phyloP scores from a whole-genome alignment of 2,113 vertebrate genomes.

The Antechinus stuartii region DNA sequence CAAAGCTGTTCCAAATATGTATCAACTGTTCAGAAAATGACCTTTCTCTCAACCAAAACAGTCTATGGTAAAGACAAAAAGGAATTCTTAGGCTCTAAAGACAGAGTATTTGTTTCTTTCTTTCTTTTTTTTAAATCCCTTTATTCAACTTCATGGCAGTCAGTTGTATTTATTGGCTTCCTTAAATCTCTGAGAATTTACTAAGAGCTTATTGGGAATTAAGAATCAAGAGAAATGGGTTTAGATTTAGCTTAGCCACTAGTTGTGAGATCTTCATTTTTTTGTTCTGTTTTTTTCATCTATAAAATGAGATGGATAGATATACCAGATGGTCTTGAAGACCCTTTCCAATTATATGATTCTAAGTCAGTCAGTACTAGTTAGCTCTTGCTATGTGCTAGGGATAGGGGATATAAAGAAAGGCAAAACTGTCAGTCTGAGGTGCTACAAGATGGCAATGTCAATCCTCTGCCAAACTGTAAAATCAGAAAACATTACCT shows the following conservation, averaged over 20 bases:
- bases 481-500: neutral
- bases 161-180: neutral
- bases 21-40: neutral
- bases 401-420: neutral
- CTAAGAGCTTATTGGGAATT: neutral
- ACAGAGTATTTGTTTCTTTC: neutral
- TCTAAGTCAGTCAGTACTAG: neutral
- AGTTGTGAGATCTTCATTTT: neutral
- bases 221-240: neutral
- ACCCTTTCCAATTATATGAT: neutral
- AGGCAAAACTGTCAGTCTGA: neutral
- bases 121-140: neutral
- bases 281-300: neutral
- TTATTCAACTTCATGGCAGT: neutral
- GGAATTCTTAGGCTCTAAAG: neutral
- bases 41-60: neutral
- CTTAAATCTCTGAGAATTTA: neutral
- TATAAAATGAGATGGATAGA: neutral
- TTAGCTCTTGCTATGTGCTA: neutral
- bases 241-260: neutral
- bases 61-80: neutral
- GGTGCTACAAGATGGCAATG: neutral
- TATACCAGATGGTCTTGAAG: neutral
- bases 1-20: neutral
- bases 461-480: neutral